Evolutionary conservation across 2,113 vertebrate species (phyloP), one percentile per base, ranked within the genome.

Genomic region (Eidolon helvum): DNA sequence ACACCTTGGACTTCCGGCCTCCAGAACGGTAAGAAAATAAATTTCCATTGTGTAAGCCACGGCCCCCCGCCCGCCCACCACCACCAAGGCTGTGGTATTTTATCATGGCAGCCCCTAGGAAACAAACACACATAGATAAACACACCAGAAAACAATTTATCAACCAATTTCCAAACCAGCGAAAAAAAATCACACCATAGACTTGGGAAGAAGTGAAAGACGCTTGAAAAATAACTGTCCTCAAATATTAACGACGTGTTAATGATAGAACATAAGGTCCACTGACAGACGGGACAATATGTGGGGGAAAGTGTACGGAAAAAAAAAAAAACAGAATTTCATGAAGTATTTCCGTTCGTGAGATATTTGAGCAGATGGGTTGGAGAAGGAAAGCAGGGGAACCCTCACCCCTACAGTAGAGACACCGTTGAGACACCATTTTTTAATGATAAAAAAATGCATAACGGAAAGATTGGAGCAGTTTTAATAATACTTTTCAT

Each of bases 251-350:
- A 55, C 35, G 1, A 30, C 21, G 9, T 10, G 40, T 12, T 28
- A 24, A 16, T 50, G 45, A 59, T 0, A 66, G 30, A 40, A 50
- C 12, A 7, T 12, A 7, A 30, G 55, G 45, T 5, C 10, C 9
- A 0, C 5, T 0, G 16, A 19, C 18, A 21, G 61, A 35, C 0
- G 11, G 33, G 48, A 53, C 22, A n/a, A 0, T 10, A 9, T 4
- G 4, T 5, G 10, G 9, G 22, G 48, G 10, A 35, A 4, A 9
- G 6, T 6, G 21, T 11, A 24, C n/a, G 66, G n/a, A 40, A 75
- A 59, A 66, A 50, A 48, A 48, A 48, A 48, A 48, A 11, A 80
- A 22, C 26, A 66, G 48, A n/a, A 68, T n/a, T 93, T 75, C n/a
- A 15, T 15, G 55, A 48, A 26, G 18, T 22, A 33, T 59, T 24